Conservation (phyloP, 2,888 invertebrate species). For the Pristionchus japonicus region DNA sequence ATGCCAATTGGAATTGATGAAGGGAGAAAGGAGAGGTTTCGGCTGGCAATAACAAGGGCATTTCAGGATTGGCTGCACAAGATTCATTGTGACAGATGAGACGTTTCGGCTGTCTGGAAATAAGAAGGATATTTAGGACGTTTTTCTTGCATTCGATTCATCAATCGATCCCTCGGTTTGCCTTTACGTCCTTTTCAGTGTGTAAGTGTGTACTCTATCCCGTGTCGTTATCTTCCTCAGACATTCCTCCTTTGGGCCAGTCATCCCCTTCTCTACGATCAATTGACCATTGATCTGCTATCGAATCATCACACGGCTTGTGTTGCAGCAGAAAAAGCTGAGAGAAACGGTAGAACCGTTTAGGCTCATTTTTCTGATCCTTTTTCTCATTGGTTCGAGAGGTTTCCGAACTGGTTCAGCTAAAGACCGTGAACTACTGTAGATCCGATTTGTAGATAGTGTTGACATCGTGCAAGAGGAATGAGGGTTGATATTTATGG, state of each 20-base stretch:
- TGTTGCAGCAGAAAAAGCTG: not conserved
- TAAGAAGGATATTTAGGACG: not conserved
- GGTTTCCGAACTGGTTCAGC: slow-evolving; percentile 3
- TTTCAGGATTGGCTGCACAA: too few species aligned
- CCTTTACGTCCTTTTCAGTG: not conserved
- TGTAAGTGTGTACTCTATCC: not conserved
- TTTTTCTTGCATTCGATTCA: not conserved
- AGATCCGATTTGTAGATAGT: not conserved
- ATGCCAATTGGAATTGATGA: not conserved
- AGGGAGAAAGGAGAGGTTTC: not conserved
- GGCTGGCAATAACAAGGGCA: not conserved
- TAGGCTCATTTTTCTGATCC: not conserved
- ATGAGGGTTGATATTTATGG: slow-evolving; percentile 22
- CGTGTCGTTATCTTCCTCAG: not conserved
- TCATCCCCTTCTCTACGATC: not conserved
- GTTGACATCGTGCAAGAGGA: not conserved
- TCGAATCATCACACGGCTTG: not conserved
- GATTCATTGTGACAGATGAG: too few species aligned
- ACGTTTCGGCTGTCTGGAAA: not conserved
- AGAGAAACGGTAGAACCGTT: not conserved
- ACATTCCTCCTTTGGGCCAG: not conserved
- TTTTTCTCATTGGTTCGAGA: not conserved
- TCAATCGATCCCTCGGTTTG: not conserved
- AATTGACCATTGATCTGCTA: not conserved
- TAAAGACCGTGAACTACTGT: not conserved